phyloP scores from a whole-genome alignment of 2,113 vertebrate species.

The Alouatta palliata region DNA sequence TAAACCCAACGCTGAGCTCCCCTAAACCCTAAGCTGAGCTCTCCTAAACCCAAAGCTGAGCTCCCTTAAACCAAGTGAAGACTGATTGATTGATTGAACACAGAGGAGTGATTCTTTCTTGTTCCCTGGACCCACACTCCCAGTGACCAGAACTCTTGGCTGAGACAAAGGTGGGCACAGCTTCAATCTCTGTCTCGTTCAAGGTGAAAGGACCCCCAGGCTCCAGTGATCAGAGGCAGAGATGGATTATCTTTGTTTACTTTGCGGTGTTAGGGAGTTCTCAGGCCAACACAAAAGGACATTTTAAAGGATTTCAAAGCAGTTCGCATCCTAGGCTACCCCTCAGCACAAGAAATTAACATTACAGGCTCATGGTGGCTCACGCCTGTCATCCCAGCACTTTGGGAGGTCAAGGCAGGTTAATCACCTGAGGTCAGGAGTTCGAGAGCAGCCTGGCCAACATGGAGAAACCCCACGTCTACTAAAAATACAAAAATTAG shows the following conservation, averaged over 20 bases:
- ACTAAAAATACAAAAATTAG: too few relatives aligned
- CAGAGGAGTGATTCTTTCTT: background rate
- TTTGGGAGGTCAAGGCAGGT: too few relatives aligned
- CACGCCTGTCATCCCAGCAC: too few relatives aligned
- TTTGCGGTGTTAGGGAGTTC: too few relatives aligned
- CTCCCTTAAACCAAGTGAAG: background rate
- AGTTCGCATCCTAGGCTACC: rapidly evolving
- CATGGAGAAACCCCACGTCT: too few relatives aligned
- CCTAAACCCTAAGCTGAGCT: too few relatives aligned
- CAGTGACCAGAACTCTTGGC: background rate
- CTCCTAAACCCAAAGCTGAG: too few relatives aligned
- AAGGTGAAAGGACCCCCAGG: background rate
- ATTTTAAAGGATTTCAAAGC: background rate
- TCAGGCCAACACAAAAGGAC: background rate
- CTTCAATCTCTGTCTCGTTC: background rate
- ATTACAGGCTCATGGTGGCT: background rate
- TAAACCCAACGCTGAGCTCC: too few relatives aligned
- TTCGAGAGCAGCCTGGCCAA: too few relatives aligned
- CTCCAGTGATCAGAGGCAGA: too few relatives aligned
- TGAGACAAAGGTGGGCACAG: background rate
- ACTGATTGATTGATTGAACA: background rate
- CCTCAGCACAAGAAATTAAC: background rate
- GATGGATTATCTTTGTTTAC: too few relatives aligned
- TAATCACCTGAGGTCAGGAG: too few relatives aligned
- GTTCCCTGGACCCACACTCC: background rate